Base-by-base conservation (phyloP, 2,888 invertebrate species). In the Cataglyphis cursor region DNA sequence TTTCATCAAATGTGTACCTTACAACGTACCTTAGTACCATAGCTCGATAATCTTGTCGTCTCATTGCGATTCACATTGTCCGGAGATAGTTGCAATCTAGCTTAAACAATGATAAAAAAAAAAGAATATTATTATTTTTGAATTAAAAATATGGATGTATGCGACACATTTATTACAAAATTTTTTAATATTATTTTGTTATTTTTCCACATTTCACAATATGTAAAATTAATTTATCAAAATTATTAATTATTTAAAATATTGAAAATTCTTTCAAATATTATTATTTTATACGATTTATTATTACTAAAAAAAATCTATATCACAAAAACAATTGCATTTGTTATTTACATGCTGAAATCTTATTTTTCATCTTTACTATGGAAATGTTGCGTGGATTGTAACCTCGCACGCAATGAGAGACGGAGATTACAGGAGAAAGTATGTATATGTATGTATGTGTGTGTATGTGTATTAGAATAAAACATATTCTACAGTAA, bases 401-500 rank as follows among this genome's bases (percentile, higher is more conserved):
- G 78, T 61, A 70, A 78, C 24, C 6, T 18, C n/a, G 51, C 57
- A 31, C 68, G 68, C 59, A 41, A 70, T 31, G 31, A 78, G 48
- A 80, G 68, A 18, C 68, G 35, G 15, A 68, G 78, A 70, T 59
- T 62, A 80, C 57, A 38, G 82, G 51, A 65, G 70, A 73, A 65
- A 51, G 18, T 51, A 18, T 48, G 15, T 51, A 8, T n/a, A 6
- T 18, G 48, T 18, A 4, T 44, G 2, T 51, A 8, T 8, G n/a
- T 51, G 2, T 51, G 8, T 51, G 6, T n/a, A n/a, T 75, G 31
- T 61, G 18, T 18, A 2, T 61, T 12, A 28, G 68, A 78, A 28
- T 59, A 68, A 81, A 84, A 85, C 75, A 73, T 83, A 68, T 44
- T 70, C 82, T 85, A 82, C 59, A 28, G 80, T 74, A 31, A 59